Base-by-base conservation (phyloP, 2,888 invertebrate genomes). In the Corythucha ciliata region DNA sequence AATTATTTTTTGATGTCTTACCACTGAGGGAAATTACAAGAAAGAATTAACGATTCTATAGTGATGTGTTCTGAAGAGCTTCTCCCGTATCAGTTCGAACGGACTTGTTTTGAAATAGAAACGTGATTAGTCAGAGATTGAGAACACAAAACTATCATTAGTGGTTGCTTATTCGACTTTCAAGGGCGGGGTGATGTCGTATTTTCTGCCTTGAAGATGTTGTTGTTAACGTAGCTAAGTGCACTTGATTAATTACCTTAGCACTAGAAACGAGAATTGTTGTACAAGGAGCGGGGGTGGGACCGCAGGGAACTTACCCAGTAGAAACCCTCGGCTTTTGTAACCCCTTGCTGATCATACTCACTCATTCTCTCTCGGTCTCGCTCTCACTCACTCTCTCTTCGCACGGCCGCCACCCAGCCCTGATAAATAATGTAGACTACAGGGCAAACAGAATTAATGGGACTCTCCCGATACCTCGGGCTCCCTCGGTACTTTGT, bases 391-490 rank as follows among this genome's bases (percentile, higher is more conserved):
- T 6, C 16, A 4, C 10, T 7, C 14, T 14, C 8, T 7, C 7
- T 7, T n/a, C 36, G 8, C 8, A 8, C n/a, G 7, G 8, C 22
- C n/a, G 16, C 20, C 40, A 16, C 21, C 5, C 40, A 10, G 18
- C 33, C n/a, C 16, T 44, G 39, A 56, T 56, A 53, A 53, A 56
- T 56, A 53, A 56, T 56, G 44, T 51, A 56, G 50, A 32, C 41
- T 49, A 42, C 45, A 45, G 45, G 53, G 56, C 53, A 56, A 56
- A 56, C 56, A 56, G 53, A 56, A 56, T 56, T 56, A 56, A 56
- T 56, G 56, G 56, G 46, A 37, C 36, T 40, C 48, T 47, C 26
- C 33, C 44, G 29, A 41, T 45, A 37, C 40, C 53, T 40, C 47
- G 16, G 48, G 18, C 53, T 25, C 40, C 50, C 45, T 36, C 52